A percentile compares a stretch with the other conserved stretches of the same genome.
Evolutionary conservation across 2,113 vertebrate species (phyloP).

Genomic region (Puntigrus tetrazona): DNA sequence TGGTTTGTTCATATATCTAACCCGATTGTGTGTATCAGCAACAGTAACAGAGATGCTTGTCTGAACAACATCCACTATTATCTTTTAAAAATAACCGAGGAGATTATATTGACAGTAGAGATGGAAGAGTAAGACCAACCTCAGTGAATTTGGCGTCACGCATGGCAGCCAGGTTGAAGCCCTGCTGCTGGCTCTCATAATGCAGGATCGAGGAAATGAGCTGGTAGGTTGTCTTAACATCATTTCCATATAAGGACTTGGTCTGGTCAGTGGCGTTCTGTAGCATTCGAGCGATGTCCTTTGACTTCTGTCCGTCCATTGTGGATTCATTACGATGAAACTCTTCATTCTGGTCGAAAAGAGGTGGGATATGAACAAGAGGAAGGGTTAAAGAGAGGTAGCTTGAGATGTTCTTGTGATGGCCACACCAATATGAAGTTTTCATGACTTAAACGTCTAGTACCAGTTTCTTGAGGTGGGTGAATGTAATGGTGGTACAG

Average conservation of each 20-base stretch:
- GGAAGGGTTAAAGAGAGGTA: background rate
- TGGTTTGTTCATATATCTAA: background rate
- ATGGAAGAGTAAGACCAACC: constrained; percentile 67
- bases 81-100: background rate
- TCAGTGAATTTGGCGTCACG: constrained; percentile 89
- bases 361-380: background rate
- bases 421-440: background rate
- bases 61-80: background rate
- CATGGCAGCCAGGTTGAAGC: constrained; percentile 90
- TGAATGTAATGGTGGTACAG: constrained; percentile 87
- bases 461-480: constrained; percentile 87
- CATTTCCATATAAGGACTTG: constrained; percentile 79
- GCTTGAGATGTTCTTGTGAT: background rate
- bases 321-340: constrained; percentile 83
- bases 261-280: constrained; percentile 82
- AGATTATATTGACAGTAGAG: background rate
- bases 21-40: background rate
- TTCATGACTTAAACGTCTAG: background rate
- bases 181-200: constrained; percentile 86
- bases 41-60: background rate
- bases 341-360: constrained; percentile 84
- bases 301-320: constrained; percentile 80
- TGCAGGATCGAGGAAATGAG: constrained; percentile 81
- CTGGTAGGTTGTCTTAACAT: constrained; percentile 87
- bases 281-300: constrained; percentile 78